Conservation (phyloP, 2,113 vertebrate species). For the Ctenodactylus gundi region DNA sequence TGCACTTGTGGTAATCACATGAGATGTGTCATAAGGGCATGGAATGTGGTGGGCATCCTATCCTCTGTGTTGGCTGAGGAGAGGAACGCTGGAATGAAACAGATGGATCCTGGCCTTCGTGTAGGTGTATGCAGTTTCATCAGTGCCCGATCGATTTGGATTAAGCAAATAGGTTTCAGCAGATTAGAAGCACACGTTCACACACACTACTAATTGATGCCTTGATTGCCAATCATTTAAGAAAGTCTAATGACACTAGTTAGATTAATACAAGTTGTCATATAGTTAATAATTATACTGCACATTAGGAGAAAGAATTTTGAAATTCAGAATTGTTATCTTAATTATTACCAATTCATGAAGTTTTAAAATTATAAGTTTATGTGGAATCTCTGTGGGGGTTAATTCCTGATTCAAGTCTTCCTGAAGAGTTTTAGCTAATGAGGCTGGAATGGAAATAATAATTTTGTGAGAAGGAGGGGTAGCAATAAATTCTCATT, state of each 20-base stretch:
- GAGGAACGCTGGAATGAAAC: neutral
- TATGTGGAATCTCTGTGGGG: neutral
- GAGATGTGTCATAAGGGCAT: fast-evolving
- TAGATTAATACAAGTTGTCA: neutral
- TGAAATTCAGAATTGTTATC: neutral
- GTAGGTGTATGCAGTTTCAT: neutral
- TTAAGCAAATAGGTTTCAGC: neutral
- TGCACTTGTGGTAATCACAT: neutral
- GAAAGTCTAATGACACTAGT: neutral
- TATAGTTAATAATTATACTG: neutral
- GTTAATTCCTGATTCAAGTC: neutral
- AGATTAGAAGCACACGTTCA: neutral
- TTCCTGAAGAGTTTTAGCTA: neutral
- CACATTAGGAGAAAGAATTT: neutral
- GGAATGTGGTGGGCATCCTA: neutral
- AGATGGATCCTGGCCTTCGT: neutral
- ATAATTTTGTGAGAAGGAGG: neutral
- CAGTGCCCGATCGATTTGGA: neutral
- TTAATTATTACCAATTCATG: slow-evolving; percentile 11
- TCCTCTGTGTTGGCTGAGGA: neutral
- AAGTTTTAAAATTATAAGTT: slow-evolving; percentile 8
- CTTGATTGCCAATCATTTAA: neutral
- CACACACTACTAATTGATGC: neutral
- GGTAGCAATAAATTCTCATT: neutral
- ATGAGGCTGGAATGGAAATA: neutral